Evolutionary conservation across 2,888 invertebrate species (phyloP).

Genomic region (Flabesymbios commensalis): DNA sequence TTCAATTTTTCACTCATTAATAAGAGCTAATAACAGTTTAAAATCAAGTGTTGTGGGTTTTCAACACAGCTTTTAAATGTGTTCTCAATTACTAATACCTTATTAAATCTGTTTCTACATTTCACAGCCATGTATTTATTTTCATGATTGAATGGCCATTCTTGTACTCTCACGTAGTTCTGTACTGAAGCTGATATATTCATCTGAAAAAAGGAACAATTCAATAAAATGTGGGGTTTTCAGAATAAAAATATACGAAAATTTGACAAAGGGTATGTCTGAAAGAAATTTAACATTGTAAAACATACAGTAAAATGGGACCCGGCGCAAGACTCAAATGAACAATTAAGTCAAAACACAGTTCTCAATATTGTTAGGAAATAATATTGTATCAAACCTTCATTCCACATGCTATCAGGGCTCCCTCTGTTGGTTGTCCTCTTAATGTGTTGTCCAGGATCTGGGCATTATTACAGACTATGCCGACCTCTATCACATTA

Average conservation of each 20-base stretch:
- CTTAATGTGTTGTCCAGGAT: slow-evolving; percentile 82
- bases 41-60: no score
- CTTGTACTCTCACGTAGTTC: slow-evolving; percentile 81
- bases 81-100: no score
- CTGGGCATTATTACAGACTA: slow-evolving; percentile 93
- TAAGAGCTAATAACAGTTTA: no score
- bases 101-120: no score
- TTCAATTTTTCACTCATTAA: no score
- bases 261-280: no score
- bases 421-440: slow-evolving; percentile 97
- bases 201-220: slow-evolving; percentile 11
- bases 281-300: no score
- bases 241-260: no score
- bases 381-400: slow-evolving; percentile 62
- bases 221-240: no score
- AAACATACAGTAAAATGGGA: no score
- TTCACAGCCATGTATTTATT: slow-evolving; percentile 99
- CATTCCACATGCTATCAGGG: slow-evolving; percentile 86
- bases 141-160: slow-evolving; percentile 96
- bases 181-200: slow-evolving; percentile 48
- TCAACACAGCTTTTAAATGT: no score
- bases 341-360: background rate
- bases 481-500: slow-evolving; percentile 67
- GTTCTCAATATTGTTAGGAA: background rate
- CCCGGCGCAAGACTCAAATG: no score